Percentiles rank a stretch among this genome's conserved stretches.
phyloP scores from a whole-genome alignment of 2,113 vertebrate species.

The Fulmarus glacialis region DNA sequence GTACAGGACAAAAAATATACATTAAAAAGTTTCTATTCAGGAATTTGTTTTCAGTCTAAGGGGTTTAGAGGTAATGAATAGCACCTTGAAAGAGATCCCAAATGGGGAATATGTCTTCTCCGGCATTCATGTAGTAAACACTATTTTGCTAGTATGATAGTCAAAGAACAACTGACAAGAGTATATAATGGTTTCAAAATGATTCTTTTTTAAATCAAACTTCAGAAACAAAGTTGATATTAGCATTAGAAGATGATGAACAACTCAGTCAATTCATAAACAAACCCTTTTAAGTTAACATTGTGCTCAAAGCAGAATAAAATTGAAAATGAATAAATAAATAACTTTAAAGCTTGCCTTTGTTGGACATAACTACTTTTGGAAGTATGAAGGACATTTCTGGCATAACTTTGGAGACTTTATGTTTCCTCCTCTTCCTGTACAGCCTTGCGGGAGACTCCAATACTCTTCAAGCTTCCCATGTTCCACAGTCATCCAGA shows the following conservation, averaged over 20 bases:
- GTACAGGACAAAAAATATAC: neutral
- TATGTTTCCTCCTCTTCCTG: neutral
- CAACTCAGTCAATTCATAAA: neutral
- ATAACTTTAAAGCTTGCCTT: neutral
- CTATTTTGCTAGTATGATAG: neutral
- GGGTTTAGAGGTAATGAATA: neutral
- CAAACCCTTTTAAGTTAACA: neutral
- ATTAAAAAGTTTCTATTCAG: neutral
- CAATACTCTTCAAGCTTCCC: neutral
- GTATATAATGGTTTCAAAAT: neutral
- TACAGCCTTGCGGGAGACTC: neutral
- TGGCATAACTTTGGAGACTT: neutral
- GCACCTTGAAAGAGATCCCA: neutral
- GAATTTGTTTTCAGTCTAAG: neutral
- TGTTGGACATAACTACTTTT: neutral
- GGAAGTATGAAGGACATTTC: neutral
- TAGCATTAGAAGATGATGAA: neutral
- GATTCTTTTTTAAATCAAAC: fast-evolving
- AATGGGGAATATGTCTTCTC: neutral
- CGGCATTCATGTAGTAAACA: neutral
- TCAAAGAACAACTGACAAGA: neutral
- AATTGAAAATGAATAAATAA: neutral
- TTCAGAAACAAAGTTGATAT: neutral
- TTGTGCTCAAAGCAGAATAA: neutral
- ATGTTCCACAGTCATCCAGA: neutral